Evolutionary conservation across 2,113 vertebrate species (phyloP), one percentile per base, ranked within the genome.

Genomic region (Brachypteracias leptosomus): DNA sequence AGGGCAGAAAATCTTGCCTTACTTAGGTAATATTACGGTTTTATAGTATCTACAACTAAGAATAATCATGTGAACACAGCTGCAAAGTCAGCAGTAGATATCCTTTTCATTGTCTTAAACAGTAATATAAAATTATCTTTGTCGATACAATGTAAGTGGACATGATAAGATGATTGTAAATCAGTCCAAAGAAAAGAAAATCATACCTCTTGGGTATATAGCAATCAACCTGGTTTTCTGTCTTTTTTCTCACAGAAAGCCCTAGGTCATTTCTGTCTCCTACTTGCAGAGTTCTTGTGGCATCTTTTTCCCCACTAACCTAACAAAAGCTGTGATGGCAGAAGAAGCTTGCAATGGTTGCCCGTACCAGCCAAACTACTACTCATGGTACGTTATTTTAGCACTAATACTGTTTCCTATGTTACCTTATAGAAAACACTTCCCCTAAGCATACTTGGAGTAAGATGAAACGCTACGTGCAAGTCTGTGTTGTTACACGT

Each of bases 251-350:
- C 35, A 63, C 18, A 29, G 44, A 79, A 85, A 67, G 16, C 7
- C 19, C 25, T 10, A 12, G 7, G 29, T 63, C 5, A 59, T 75
- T 90, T 85, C 51, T 82, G 35, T 38, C n/a, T 82, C 24, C 66
- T 65, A 46, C 33, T 35, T 22, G 22, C 0, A 0, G 55, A 42
- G 22, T 49, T 71, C 58, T 57, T 1, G 0, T 24, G 21, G n/a
- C 40, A 36, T 15, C 28, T 75, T 21, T 36, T 36, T 79, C 63
- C 57, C 51, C 38, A 12, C 40, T 44, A 54, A 17, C 19, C 19
- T 16, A 25, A 19, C 1, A 4, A 55, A 92, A 67, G 21, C 24
- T 66, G 46, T 9, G 7, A 10, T 49, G 61, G 52, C 36, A 58
- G 13, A 44, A 25, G 12, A 7, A 47, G 12, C 26, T 57, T 70